phyloP scores from a whole-genome alignment of 2,113 vertebrate genomes.

The Pachycephala philippinensis region DNA sequence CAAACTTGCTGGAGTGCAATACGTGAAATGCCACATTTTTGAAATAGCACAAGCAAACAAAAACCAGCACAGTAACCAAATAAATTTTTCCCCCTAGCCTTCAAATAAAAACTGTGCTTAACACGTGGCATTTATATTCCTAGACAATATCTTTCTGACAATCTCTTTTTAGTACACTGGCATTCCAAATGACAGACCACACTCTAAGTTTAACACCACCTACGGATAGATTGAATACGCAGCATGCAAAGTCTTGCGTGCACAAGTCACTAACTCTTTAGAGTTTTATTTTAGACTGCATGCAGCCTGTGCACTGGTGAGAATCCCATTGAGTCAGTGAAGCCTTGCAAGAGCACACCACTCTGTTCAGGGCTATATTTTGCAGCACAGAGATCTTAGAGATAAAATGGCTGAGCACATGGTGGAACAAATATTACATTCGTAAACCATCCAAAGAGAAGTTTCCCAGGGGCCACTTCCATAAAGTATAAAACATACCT shows the following conservation, averaged over 20 bases:
- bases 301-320: neutral
- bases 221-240: neutral
- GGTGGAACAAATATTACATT: neutral
- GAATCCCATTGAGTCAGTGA: neutral
- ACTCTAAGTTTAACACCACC: slow-evolving; percentile 26
- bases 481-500: neutral
- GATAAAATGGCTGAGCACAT: neutral
- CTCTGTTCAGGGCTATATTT: neutral
- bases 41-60: neutral
- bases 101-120: neutral
- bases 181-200: slow-evolving; percentile 12
- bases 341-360: neutral
- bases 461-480: neutral
- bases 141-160: slow-evolving; percentile 9
- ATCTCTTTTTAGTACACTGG: slow-evolving; percentile 23
- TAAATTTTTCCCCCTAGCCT: neutral
- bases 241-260: neutral
- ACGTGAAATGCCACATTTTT: slow-evolving; percentile 41
- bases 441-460: neutral
- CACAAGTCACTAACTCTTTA: neutral
- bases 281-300: neutral
- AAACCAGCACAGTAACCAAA: neutral
- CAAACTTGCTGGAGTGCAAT: slow-evolving; percentile 52
- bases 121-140: slow-evolving; percentile 31
- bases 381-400: neutral